Percentiles rank a stretch among this genome's conserved stretches.
Evolutionary conservation across 2,113 vertebrate genomes (phyloP).

Genomic region (Datnioides undecimradiatus): DNA sequence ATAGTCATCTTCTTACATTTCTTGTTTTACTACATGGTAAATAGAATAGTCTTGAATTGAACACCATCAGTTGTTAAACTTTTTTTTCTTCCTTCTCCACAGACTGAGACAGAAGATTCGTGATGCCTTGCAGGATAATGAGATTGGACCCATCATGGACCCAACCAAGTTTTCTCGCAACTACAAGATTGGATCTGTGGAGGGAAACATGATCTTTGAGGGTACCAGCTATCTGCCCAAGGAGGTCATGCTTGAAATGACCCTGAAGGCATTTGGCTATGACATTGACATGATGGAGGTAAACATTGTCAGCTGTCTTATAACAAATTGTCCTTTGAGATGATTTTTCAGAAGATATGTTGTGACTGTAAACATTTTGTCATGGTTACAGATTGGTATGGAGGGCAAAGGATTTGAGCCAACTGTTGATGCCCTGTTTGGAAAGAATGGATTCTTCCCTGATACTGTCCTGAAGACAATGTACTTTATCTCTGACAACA

Average conservation of each 20-base stretch:
- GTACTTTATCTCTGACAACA: constrained; percentile 88
- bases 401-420: constrained; percentile 93
- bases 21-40: too few relatives aligned
- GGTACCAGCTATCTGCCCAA: constrained; percentile 87
- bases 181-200: constrained; percentile 87
- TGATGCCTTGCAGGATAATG: constrained; percentile 83
- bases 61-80: not conserved
- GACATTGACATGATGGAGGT: constrained; percentile 93
- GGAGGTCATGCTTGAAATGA: constrained; percentile 92
- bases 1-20: too few relatives aligned
- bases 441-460: constrained; percentile 92
- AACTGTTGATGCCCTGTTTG: constrained; percentile 91
- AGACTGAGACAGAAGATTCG: constrained; percentile 87
- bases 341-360: too few relatives aligned
- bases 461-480: constrained; percentile 89
- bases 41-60: not conserved
- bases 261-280: constrained; percentile 87
- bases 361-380: too few relatives aligned
- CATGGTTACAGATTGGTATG: constrained; percentile 86
- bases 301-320: constrained; percentile 31
- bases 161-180: constrained; percentile 89
- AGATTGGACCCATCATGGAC: constrained; percentile 83
- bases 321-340: not conserved
- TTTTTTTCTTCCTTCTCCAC: not conserved
- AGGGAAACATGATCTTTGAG: constrained; percentile 93